Conservation (phyloP, 2,888 invertebrate genomes). For the Aphodius granarius region DNA sequence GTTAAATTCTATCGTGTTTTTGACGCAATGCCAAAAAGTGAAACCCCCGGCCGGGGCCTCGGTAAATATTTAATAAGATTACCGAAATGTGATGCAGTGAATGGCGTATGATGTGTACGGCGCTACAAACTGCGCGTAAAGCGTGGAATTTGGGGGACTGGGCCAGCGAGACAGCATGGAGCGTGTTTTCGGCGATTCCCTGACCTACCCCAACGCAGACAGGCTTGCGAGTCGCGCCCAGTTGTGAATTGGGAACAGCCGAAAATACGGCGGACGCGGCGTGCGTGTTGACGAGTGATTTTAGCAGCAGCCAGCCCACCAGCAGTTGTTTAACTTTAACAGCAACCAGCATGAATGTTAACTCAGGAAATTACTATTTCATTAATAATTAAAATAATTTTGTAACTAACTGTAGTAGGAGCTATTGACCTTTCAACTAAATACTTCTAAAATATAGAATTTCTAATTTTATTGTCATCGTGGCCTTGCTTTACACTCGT, state of each 20-base stretch:
- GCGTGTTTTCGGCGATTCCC: not conserved
- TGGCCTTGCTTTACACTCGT: no score
- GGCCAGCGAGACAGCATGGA: not conserved
- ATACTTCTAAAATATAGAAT: no score
- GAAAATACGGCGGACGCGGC: not conserved
- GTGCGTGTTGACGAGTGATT: not conserved
- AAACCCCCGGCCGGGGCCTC: not conserved
- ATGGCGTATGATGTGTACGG: not conserved
- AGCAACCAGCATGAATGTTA: no score
- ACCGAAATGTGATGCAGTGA: not conserved
- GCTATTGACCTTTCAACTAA: no score
- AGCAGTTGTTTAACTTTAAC: not conserved
- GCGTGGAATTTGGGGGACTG: not conserved
- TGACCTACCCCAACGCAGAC: not conserved
- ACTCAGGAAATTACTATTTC: no score
- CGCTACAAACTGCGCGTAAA: not conserved
- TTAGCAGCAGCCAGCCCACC: not conserved
- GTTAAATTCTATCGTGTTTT: not conserved
- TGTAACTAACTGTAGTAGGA: no score
- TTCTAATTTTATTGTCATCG: no score
- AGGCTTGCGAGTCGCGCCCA: not conserved
- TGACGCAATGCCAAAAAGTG: not conserved
- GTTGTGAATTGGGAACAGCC: not conserved
- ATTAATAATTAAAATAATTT: no score
- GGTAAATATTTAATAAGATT: not conserved